Percentiles rank a stretch among this genome's conserved stretches.
These are phyloP conservation scores for Antigone vipio DNA, from an alignment of 2,113 vertebrate genomes.

Conservation along the genomic window DNA sequence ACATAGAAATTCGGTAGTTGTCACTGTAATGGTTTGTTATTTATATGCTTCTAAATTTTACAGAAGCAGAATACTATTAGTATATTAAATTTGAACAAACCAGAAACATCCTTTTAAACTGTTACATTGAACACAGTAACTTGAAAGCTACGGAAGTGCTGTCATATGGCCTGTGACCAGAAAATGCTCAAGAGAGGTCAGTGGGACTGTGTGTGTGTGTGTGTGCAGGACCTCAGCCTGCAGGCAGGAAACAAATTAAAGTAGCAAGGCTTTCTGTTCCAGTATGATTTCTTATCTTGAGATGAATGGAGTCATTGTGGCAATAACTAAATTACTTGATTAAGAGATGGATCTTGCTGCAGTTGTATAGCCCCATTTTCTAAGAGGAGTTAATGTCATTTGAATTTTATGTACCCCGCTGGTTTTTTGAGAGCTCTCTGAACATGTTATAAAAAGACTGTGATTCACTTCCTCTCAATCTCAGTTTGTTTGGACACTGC, in stretches of 20 bases:
- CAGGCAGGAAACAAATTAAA: neutral
- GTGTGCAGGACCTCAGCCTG: neutral
- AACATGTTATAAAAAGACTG: neutral
- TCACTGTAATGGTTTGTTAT: slow-evolving; percentile 36
- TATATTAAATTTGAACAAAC: slow-evolving; percentile 16
- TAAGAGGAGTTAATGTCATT: neutral
- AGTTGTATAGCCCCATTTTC: neutral
- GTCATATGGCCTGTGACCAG: neutral
- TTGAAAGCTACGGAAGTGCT: neutral
- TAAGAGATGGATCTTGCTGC: neutral
- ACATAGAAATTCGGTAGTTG: neutral
- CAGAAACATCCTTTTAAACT: neutral
- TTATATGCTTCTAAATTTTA: slow-evolving; percentile 31
- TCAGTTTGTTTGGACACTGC: neutral
- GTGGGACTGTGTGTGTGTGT: neutral
- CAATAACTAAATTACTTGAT: neutral
- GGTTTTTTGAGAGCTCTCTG: neutral
- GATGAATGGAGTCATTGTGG: neutral
- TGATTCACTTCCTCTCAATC: neutral
- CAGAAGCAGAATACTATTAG: neutral
- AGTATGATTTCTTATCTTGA: neutral
- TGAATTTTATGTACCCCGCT: neutral
- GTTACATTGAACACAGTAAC: neutral
- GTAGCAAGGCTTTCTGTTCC: neutral
- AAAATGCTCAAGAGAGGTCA: neutral